Evolutionary conservation across 2,113 vertebrate genomes (phyloP), one percentile per base, ranked within the genome.

Genomic region (Megaptera novaeangliae): DNA sequence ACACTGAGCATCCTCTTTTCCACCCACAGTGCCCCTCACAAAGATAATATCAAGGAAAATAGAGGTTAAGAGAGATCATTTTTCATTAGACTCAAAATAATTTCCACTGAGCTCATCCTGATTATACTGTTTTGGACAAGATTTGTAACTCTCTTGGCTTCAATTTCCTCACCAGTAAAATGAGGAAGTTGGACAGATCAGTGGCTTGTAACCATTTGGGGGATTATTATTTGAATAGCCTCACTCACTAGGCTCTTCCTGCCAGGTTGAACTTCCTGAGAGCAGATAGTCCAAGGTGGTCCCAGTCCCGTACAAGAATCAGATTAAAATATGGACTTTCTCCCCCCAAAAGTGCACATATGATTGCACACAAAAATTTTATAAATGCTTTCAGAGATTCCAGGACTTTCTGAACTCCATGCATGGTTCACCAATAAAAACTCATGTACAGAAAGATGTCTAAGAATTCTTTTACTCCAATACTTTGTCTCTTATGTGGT

Each of bases 121-220:
- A 59, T 89, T 94, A 80, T 89, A 59, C 17, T 55, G n/a, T 55
- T 49, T 15, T 68, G 17, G 20, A 59, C 8, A 61, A 75, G 8
- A 83, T 55, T 71, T 75, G 13, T 74, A 88, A 71, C 15, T 92
- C 63, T 41, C 49, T 64, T 46, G 21, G 10, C 29, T 89, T 92
- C 34, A 85, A 6, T 93, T 95, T 96, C 4, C 63, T 96, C 71
- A 81, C 52, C 17, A 93, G n/a, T 71, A 87, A 93, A 98, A 96
- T 86, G 78, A 96, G 46, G 93, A 98, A 95, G 66, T 92, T 74
- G 44, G 29, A 52, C 2, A 61, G 46, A 78, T 82, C 17, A 83
- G 44, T 20, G 25, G 20, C 91, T 96, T 94, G 34, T 85, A 96
- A 75, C 61, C 12, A 88, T 93, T 85, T 64, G 9, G 39, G 63